Base-by-base conservation (phyloP, 2,113 vertebrate species). In the Tauraco erythrolophus region DNA sequence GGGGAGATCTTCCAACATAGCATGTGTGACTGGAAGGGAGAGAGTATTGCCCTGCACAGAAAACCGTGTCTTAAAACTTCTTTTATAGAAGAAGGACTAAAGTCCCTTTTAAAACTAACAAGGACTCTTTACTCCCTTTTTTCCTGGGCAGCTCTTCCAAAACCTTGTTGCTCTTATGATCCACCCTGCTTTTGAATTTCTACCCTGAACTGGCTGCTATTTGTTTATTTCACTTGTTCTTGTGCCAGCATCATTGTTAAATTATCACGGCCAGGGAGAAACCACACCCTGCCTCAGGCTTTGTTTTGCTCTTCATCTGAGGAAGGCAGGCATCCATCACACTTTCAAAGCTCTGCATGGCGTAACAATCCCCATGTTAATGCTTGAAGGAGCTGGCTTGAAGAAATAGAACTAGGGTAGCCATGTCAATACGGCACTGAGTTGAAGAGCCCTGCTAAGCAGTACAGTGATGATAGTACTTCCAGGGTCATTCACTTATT, bases 281-380 rank as follows among this genome's bases (percentile, higher is more conserved):
- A 15, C 19, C 46, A 25, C 28, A 50, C 81, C 83, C 39, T 1
- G 0, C 69, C 68, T 81, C 14, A 41, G 61, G 27, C 16, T 84
- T 71, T 76, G 14, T 48, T 92, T 91, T 76, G 15, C 43, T 58
- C 7, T 86, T 68, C 2, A 1, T 57, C 14, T 65, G 46, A 79
- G 43, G 27, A 85, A 30, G 25, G 6, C 21, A 86, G 57, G 33
- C 6, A 17, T 43, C 25, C 27, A 19, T 45, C 25, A 21, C 27
- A 41, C 39, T 79, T 78, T 51, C 53, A 64, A 57, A 80, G 35
- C 61, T 43, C 19, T 43, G 11, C 31, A 14, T 0, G 1, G 16
- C 0, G 0, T 43, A 31, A 35, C 22, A 22, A 66, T 56, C 19
- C n/a, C 70, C 1, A 1, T 33, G 37, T 7, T 58, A 70, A 37